Percentiles rank a stretch among this genome's conserved stretches.
Evolutionary conservation across 2,797 vertebrate genomes (phyloP).

Genomic region (Sparidentex hasta): DNA sequence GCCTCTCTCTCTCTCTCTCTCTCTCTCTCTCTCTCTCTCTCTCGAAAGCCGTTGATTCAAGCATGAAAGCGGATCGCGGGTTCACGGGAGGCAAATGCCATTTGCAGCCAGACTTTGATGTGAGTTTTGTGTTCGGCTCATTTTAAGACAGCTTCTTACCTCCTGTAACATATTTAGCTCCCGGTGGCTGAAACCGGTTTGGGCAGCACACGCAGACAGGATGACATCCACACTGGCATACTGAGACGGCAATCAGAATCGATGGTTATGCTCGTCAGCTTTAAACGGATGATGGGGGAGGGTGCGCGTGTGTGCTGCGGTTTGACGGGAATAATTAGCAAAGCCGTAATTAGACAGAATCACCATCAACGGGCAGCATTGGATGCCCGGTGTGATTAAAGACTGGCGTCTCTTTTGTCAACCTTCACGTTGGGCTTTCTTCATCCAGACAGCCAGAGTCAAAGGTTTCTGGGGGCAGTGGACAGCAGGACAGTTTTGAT

Average conservation of each 20-base stretch:
- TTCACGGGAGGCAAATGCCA: not conserved
- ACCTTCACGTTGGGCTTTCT: slow-evolving; percentile 17
- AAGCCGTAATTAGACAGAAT: slow-evolving; percentile 35
- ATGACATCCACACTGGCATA: slow-evolving; percentile 35
- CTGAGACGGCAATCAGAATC: slow-evolving; percentile 38
- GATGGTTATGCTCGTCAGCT: slow-evolving; percentile 37
- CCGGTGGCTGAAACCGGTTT: slow-evolving; percentile 24
- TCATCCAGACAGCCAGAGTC: slow-evolving; percentile 37
- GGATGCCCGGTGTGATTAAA: slow-evolving; percentile 8
- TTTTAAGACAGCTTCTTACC: slow-evolving; percentile 12
- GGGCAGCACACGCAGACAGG: slow-evolving; percentile 22
- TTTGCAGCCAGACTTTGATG: slow-evolving; percentile 20
- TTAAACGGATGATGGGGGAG: not conserved
- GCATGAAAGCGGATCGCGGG: slow-evolving; percentile 4
- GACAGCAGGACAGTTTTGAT: not conserved
- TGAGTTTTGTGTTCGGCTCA: slow-evolving; percentile 1
- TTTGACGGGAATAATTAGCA: slow-evolving; percentile 38
- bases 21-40: slow-evolving; percentile 1
- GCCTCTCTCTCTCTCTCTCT: slow-evolving; percentile 2
- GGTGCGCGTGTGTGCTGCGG: not conserved
- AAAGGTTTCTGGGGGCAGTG: slow-evolving; percentile 24
- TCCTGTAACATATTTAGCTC: slow-evolving; percentile 4
- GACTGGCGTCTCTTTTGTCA: slow-evolving; percentile 21
- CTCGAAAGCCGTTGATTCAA: slow-evolving; percentile 20
- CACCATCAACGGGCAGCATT: slow-evolving; percentile 26